A percentile compares a stretch with the other conserved stretches of the same genome.
Evolutionary conservation across 2,888 invertebrate species (phyloP).

Genomic region (Erebia aethiops): DNA sequence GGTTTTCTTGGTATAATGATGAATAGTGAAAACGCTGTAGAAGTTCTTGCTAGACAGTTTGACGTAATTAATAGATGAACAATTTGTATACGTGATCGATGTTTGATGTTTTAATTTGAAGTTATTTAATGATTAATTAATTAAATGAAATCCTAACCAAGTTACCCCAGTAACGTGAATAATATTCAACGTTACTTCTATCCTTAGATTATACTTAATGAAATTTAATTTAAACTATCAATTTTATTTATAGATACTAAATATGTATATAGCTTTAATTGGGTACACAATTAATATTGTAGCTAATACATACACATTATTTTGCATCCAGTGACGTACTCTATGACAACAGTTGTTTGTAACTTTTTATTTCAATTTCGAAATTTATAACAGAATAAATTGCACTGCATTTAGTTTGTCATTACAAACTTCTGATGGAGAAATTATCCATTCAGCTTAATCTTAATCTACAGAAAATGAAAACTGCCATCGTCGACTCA

Average conservation of each 20-base stretch:
- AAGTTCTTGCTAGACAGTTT: too few species aligned
- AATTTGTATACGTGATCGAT: conserved; percentile 27
- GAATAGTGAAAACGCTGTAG: too few species aligned
- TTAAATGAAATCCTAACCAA: conserved; percentile 2
- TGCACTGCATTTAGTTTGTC: background rate
- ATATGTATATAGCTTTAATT: background rate
- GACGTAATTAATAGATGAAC: conserved; percentile 17
- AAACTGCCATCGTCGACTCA: background rate
- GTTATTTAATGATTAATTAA: conserved; percentile 18
- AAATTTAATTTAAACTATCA: conserved; percentile 7
- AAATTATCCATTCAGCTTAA: background rate
- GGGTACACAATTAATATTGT: background rate
- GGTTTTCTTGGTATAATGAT: too few species aligned
- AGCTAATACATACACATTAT: background rate
- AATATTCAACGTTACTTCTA: conserved; percentile 2
- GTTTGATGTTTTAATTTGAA: conserved; percentile 25
- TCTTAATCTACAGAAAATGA: too few species aligned
- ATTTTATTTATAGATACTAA: conserved; percentile 10
- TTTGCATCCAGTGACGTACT: conserved; percentile 36
- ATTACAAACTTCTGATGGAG: background rate
- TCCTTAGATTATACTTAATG: background rate
- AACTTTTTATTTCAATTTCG: background rate
- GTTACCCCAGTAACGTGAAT: conserved; percentile 19
- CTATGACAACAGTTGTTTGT: background rate
- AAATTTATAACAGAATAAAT: background rate